Evolutionary conservation across 2,113 vertebrate species (phyloP).

Genomic region (Vidua chalybeata): DNA sequence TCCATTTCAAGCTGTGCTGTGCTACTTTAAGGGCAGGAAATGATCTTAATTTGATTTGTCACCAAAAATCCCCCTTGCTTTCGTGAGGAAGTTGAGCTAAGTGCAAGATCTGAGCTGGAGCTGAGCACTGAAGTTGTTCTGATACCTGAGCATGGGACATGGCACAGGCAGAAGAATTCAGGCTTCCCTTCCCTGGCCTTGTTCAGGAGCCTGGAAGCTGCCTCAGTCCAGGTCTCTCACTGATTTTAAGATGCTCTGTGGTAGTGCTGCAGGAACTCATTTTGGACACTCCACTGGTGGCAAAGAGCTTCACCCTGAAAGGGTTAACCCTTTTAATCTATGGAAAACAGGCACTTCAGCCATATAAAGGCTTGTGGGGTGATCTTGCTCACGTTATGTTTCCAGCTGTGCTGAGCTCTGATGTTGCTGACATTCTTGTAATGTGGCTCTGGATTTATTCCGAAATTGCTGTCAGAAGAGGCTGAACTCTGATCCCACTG

Average conservation of each 20-base stretch:
- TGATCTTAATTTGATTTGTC: background rate
- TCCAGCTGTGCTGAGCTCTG: background rate
- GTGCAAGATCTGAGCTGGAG: background rate
- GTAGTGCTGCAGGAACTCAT: background rate
- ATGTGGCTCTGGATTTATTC: background rate
- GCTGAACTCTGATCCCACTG: background rate
- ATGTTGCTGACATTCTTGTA: background rate
- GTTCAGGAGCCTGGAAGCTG: background rate
- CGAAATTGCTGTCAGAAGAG: background rate
- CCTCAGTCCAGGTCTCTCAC: background rate
- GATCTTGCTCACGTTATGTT: background rate
- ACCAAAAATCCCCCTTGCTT: background rate
- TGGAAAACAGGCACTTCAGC: background rate
- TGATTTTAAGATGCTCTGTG: background rate
- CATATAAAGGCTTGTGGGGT: background rate
- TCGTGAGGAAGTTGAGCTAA: background rate
- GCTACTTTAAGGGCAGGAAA: slow-evolving; percentile 19
- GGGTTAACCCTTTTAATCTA: background rate
- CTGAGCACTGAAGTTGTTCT: background rate
- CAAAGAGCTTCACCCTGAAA: background rate
- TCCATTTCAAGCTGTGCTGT: background rate
- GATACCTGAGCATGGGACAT: rapidly evolving
- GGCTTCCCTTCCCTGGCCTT: background rate
- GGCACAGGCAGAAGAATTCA: background rate
- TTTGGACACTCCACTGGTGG: background rate